Evolutionary conservation across 2,797 vertebrate species (phyloP).

Genomic region (Pampus argenteus): DNA sequence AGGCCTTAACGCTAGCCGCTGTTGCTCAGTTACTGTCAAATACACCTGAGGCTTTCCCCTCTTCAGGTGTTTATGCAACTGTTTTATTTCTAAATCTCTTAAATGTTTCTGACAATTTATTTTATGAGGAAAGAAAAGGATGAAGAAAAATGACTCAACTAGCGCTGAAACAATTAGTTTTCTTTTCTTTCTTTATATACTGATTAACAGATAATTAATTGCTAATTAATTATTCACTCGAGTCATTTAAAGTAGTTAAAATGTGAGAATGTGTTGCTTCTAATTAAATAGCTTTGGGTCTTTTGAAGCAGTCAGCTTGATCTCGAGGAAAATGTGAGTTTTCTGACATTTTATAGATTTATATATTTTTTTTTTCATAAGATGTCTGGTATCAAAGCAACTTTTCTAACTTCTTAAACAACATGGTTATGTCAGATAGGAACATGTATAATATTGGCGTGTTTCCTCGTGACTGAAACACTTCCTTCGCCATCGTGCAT

Average conservation of each 20-base stretch:
- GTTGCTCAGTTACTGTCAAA: constrained; percentile 49
- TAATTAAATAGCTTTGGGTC: neutral
- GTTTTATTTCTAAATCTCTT: constrained; percentile 14
- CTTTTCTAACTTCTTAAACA: neutral
- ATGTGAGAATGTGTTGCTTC: neutral
- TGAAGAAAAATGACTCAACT: neutral
- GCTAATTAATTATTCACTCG: no score
- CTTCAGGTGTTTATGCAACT: constrained; percentile 7
- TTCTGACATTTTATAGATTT: no score
- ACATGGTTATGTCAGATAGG: neutral
- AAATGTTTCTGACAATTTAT: neutral
- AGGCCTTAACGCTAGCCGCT: constrained; percentile 27
- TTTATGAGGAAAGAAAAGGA: neutral
- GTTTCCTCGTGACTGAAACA: no score
- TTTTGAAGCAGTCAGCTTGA: no score
- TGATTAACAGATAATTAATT: no score
- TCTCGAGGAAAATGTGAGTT: no score
- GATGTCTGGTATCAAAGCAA: no score
- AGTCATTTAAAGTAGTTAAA: no score
- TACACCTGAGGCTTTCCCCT: constrained; percentile 29
- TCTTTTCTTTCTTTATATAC: neutral
- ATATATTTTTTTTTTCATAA: no score
- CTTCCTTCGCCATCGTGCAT: no score
- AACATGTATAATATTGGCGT: no score
- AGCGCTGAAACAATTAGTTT: neutral